phyloP scores from a whole-genome alignment of 1,140 invertebrate species.

The Drosophila ercepeae region DNA sequence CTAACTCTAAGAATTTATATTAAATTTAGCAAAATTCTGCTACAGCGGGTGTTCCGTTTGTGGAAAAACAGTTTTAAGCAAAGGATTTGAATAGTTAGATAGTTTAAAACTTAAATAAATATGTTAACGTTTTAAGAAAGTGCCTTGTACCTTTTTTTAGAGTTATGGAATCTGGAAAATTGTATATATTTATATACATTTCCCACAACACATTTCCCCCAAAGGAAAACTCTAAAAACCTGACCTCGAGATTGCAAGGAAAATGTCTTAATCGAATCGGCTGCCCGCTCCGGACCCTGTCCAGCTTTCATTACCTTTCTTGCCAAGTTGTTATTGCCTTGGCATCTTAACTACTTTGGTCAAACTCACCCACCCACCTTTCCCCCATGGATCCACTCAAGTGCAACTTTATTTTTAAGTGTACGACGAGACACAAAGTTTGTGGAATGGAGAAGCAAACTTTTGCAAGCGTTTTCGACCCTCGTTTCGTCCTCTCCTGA shows the following conservation, averaged over 20 bases:
- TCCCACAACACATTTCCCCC: not conserved
- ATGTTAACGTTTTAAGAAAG: not conserved
- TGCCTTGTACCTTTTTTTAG: too few relatives aligned
- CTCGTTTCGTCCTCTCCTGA: constrained; percentile 2
- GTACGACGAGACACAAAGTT: constrained; percentile 53
- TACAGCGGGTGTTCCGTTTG: not conserved
- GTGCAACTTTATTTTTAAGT: constrained; percentile 73
- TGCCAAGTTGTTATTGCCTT: constrained; percentile 29
- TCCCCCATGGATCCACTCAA: constrained; percentile 20
- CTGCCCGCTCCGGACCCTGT: not conserved
- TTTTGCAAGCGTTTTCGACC: constrained; percentile 46
- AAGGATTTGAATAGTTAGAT: not conserved
- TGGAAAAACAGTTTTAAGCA: too few relatives aligned
- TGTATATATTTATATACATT: not conserved
- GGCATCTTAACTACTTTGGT: constrained; percentile 27
- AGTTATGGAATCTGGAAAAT: not conserved
- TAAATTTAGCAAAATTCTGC: constrained; percentile 11
- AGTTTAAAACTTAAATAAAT: not conserved
- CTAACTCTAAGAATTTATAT: constrained; percentile 7
- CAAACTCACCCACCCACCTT: not conserved
- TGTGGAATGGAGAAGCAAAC: constrained; percentile 53
- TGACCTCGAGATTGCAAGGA: not conserved
- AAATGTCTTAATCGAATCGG: constrained; percentile 15
- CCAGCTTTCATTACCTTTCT: constrained; percentile 36
- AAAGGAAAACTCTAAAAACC: not conserved